A percentile compares a stretch with the other conserved stretches of the same genome.
phyloP scores from a whole-genome alignment of 2,888 invertebrate genomes.

The Taphrorychus bicolor region DNA sequence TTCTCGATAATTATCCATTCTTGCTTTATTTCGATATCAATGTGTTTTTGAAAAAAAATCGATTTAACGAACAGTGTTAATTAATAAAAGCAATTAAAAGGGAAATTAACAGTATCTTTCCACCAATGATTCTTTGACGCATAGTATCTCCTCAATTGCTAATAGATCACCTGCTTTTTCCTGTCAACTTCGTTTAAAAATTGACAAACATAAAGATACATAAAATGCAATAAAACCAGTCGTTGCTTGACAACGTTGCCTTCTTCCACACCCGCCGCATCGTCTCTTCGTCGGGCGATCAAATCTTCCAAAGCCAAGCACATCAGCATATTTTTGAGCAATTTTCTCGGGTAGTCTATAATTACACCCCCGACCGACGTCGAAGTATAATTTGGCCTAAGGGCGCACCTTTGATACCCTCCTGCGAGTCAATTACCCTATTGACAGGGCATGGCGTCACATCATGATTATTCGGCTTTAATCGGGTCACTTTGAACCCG shows the following conservation, averaged over 20 bases:
- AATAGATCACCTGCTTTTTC: too few species aligned
- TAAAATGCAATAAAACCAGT: too few species aligned
- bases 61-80: too few species aligned
- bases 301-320: constrained; percentile 11
- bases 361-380: constrained; percentile 34
- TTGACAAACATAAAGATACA: too few species aligned
- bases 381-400: constrained; percentile 35
- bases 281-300: not conserved
- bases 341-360: constrained; percentile 33
- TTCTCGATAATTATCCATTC: too few species aligned
- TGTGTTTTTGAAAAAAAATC: too few species aligned
- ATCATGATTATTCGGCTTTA: constrained; percentile 30
- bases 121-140: too few species aligned
- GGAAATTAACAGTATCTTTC: too few species aligned
- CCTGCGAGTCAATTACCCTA: constrained; percentile 38
- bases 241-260: not conserved
- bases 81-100: too few species aligned
- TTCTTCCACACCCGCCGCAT: not conserved
- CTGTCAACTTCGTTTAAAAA: too few species aligned
- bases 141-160: too few species aligned
- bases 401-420: constrained; percentile 40
- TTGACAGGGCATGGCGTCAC: constrained; percentile 30
- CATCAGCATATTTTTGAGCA: constrained; percentile 37
- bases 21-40: too few species aligned
- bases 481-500: constrained; percentile 29